A percentile compares a stretch with the other conserved stretches of the same genome.
These are phyloP conservation scores for Drosophila austrosaltans DNA, from an alignment of 2,888 invertebrate species.

Conservation along the genomic window DNA sequence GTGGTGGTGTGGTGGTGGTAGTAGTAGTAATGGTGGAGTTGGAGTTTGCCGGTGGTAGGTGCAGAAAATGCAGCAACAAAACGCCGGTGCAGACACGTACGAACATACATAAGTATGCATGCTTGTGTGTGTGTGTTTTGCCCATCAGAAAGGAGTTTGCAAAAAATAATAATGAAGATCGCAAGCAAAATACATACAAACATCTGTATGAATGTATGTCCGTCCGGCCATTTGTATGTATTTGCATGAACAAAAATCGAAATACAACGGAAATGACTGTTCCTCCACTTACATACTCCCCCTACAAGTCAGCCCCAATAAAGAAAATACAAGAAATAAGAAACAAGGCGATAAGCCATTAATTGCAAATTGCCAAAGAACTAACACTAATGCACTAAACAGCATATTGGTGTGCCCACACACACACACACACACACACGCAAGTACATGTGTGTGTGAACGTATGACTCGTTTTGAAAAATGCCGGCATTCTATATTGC, in stretches of 20 bases:
- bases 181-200: neutral
- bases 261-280: constrained; percentile 16
- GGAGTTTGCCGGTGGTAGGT: constrained; percentile 3
- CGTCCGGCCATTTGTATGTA: no score
- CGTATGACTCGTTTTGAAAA: constrained; percentile 30
- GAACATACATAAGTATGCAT: neutral
- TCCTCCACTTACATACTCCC: neutral
- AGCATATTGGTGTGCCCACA: constrained; percentile 2
- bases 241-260: neutral
- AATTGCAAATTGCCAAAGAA: constrained; percentile 19
- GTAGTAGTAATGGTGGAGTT: constrained; percentile 13
- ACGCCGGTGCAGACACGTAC: constrained; percentile 17
- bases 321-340: neutral
- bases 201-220: neutral
- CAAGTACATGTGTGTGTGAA: neutral
- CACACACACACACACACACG: neutral
- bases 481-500: constrained; percentile 30
- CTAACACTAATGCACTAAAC: neutral
- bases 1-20: constrained; percentile 19
- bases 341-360: constrained; percentile 20
- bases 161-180: constrained; percentile 7
- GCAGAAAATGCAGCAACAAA: constrained; percentile 20
- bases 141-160: constrained; percentile 4
- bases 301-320: neutral
- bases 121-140: neutral